Base-by-base conservation (phyloP, 2,888 invertebrate species). In the Cataglyphis rosenhaueri region DNA sequence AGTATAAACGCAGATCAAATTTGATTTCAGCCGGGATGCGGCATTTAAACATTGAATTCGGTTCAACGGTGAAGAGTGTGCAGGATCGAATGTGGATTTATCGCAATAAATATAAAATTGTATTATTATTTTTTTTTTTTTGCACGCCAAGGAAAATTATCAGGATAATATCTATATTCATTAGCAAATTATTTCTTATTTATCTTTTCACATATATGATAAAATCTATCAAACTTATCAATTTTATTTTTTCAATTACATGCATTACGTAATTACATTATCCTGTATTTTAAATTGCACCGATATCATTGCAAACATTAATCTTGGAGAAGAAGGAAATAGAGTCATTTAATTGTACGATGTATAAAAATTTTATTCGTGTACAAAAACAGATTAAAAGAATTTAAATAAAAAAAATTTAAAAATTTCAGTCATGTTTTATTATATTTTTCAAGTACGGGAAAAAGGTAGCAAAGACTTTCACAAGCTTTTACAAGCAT, bases 1-100 rank as follows among this genome's bases (percentile, higher is more conserved):
- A 74, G 68, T 81, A 64, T 64, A 73, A 81, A 81, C 64, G 81
- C 41, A 55, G 44, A 32, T 73, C 68, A 68, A 78, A 81, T 81
- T 81, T 81, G 74, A 74, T 81, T 81, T 74, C 41, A 21, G 21
- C 21, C 9, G 32, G 73, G 9, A 38, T 38, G 59, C 61, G 12
- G 48, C 44, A 81, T 81, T 81, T 74, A 73, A 81, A 74, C 74
- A 57, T 73, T 41, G 64, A 32, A 64, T 55, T 74, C 74, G 52
- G 32, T 62, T 73, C 52, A 64, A 55, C 64, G 38, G 3, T 41
- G 9, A 29, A 81, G 32, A 81, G 32, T 35, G 21, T 68, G n/a
- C 65, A 12, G 55, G 41, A 4, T 6, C 18, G 21, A 66, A 74
- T 18, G 29, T 32, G 32, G 64, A 64, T 81, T 81, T 25, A 44